Percentiles rank a stretch among this genome's conserved stretches.
These are phyloP conservation scores for Onychostoma macrolepis DNA, from an alignment of 2,113 vertebrate genomes.

Conservation along the genomic window DNA sequence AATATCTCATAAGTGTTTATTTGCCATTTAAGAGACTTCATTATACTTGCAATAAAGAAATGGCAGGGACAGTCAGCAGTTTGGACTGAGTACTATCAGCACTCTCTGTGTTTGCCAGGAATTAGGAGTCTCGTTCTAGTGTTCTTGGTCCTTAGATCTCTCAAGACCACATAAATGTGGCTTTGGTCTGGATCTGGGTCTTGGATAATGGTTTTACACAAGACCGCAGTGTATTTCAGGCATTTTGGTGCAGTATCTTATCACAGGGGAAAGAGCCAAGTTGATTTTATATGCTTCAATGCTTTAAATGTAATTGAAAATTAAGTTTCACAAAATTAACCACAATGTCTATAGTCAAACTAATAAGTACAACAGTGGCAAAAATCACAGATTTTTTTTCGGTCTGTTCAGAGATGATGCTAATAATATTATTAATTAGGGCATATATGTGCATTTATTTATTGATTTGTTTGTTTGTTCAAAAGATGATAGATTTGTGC, in stretches of 20 bases:
- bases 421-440: no score
- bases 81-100: neutral
- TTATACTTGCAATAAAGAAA: neutral
- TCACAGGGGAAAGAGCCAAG: neutral
- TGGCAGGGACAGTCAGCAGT: neutral
- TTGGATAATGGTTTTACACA: slow-evolving; percentile 4
- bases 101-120: neutral
- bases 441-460: no score
- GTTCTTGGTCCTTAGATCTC: neutral
- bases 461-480: no score
- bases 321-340: neutral
- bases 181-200: slow-evolving; percentile 16
- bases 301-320: neutral
- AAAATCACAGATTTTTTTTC: neutral
- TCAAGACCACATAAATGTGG: slow-evolving; percentile 15
- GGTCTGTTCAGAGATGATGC: no score
- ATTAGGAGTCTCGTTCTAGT: neutral
- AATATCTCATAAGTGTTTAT: neutral
- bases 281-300: neutral
- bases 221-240: slow-evolving; percentile 6
- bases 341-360: neutral
- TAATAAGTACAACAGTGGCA: neutral
- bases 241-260: neutral
- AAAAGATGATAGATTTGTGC: no score
- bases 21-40: neutral